phyloP scores from a whole-genome alignment of 2,888 invertebrate genomes.

The Emmelina monodactyla region DNA sequence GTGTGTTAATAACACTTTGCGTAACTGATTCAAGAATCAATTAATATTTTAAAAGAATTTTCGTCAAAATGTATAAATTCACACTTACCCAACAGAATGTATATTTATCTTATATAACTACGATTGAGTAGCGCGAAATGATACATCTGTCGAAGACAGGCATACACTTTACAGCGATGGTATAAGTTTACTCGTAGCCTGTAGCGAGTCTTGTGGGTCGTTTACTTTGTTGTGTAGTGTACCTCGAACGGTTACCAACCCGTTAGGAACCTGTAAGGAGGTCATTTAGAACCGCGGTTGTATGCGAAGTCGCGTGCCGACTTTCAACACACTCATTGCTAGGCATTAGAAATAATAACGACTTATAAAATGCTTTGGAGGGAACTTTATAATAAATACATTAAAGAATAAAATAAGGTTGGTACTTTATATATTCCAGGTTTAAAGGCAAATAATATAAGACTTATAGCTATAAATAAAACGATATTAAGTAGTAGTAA shows the following conservation, averaged over 20 bases:
- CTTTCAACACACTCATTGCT: conserved; percentile 38
- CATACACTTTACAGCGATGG: conserved; percentile 20
- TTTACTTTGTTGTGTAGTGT: neutral
- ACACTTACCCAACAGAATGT: conserved; percentile 2
- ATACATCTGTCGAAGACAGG: conserved; percentile 21
- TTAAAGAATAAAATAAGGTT: no score
- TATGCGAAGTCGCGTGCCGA: conserved; percentile 36
- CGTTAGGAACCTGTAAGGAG: conserved; percentile 39
- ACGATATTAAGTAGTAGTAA: no score
- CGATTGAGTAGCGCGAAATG: conserved; percentile 16
- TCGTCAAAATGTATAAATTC: no score
- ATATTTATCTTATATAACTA: conserved; percentile 23
- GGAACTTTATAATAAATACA: no score
- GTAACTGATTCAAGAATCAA: no score
- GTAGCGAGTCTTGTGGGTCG: neutral
- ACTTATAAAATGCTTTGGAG: no score
- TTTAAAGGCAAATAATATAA: no score
- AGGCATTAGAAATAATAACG: no score
- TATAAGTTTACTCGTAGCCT: neutral
- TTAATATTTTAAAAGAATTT: no score
- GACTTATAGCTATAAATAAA: no score
- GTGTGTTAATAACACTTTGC: no score
- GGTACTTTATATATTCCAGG: no score
- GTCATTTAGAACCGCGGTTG: conserved; percentile 28
- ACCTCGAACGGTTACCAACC: conserved; percentile 25